A percentile compares a stretch with the other conserved stretches of the same genome.
These are phyloP conservation scores for Cylloceria caligata DNA, from an alignment of 2,888 invertebrate species.

Conservation along the genomic window DNA sequence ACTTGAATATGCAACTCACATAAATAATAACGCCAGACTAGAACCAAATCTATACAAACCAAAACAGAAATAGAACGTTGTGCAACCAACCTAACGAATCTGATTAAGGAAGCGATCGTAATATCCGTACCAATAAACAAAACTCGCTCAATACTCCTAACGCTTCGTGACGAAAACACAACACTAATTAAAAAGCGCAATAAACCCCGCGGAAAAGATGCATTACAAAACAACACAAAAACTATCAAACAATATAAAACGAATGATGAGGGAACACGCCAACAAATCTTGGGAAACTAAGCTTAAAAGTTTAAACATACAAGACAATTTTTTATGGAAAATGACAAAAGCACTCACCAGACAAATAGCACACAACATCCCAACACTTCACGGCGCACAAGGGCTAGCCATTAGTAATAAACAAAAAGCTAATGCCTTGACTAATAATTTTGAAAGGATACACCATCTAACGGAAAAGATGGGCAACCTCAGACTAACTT, in stretches of 20 bases:
- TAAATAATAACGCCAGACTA: conserved; percentile 5
- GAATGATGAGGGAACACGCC: neutral
- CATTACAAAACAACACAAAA: neutral
- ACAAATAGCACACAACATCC: conserved; percentile 38
- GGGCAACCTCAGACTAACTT: conserved; percentile 10
- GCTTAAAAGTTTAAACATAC: conserved; percentile 28
- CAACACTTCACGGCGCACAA: conserved; percentile 50
- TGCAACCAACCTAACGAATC: neutral
- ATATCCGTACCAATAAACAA: neutral
- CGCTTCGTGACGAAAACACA: neutral
- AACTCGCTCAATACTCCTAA: too few species aligned
- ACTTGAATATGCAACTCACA: neutral
- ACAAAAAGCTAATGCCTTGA: conserved; percentile 59
- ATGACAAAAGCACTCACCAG: conserved; percentile 57
- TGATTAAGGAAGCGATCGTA: conserved; percentile 4
- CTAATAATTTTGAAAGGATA: conserved; percentile 61
- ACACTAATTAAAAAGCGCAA: conserved; percentile 16
- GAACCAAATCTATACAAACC: neutral
- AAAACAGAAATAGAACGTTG: neutral
- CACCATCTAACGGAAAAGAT: conserved; percentile 61
- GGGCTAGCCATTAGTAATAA: conserved; percentile 44
- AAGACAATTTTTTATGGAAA: conserved; percentile 63
- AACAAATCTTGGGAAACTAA: conserved; percentile 58
- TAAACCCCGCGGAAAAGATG: neutral
- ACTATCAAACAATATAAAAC: neutral